Evolutionary conservation across 2,888 invertebrate species (phyloP), one percentile per base, ranked within the genome.

Genomic region (Tuberolachnus salignus): DNA sequence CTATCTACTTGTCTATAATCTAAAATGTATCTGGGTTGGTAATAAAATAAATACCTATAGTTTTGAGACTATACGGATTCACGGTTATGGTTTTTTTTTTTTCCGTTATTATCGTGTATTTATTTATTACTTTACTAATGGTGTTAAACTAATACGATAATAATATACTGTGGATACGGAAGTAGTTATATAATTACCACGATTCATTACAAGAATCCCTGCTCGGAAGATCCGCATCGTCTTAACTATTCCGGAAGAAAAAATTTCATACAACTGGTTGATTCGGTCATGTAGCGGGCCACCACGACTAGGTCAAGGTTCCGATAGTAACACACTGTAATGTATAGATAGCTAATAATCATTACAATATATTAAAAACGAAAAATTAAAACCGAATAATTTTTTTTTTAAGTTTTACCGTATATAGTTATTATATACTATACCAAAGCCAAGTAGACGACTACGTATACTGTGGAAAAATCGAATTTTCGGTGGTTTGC

Each of bases 211-310:
- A 34, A 34, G 34, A 34, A 3, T 34, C 34, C 34, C 34, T 34
- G 34, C 34, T 3, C 6, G 6, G 34, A 34, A 34, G 34, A 34
- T 34, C 34, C 13, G 57, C 51, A n/a, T n/a, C 51, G n/a, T 4
- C 9, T 19, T 53, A 53, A 1, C 16, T n/a, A 19, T n/a, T 53
- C 11, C 4, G n/a, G 19, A 19, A 11, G 6, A 19, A 19, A 19
- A 3, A 53, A 53, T 3, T 3, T n/a, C 51, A 42, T 53, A n/a
- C 67, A 69, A 78, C 67, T 59, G 78, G 78, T 78, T 69, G 78
- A 78, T 78, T 78, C 78, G 78, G 69, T 78, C 69, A 78, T 78
- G 59, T 78, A 78, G 78, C 78, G 69, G 78, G 59, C 78, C 78
- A 21, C 59, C 19, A 3, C 67, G 69, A 78, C 78, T 78, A 59